phyloP scores from a whole-genome alignment of 23 tunicate species.

The Trididemnum nubilum region DNA sequence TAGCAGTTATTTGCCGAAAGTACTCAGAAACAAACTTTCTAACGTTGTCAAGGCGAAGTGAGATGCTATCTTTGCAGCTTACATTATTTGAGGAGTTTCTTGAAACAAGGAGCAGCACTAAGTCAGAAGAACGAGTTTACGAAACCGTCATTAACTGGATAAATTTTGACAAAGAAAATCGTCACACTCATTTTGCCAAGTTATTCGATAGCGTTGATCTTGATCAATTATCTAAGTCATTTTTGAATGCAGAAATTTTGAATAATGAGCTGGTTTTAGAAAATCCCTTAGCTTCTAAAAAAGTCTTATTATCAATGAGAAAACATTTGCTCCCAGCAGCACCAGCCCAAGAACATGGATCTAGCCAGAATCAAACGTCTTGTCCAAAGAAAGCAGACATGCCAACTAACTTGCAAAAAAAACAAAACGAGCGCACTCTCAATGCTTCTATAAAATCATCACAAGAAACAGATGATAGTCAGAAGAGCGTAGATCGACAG shows the following conservation, averaged over 20 bases:
- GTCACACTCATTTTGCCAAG: not conserved
- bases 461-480: too few relatives aligned
- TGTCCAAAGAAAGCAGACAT: too few relatives aligned
- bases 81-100: not conserved
- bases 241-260: not conserved
- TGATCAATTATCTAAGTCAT: not conserved
- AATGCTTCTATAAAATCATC: too few relatives aligned
- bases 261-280: not conserved
- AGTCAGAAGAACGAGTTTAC: not conserved
- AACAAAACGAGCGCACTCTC: too few relatives aligned
- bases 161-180: not conserved
- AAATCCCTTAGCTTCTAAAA: not conserved
- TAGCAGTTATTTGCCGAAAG: not conserved
- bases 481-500: too few relatives aligned
- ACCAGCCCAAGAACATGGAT: too few relatives aligned
- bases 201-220: not conserved
- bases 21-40: not conserved
- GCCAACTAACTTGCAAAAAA: not conserved
- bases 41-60: conserved; percentile 6
- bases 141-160: not conserved
- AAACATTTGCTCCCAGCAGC: not conserved
- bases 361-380: too few relatives aligned
- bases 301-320: not conserved
- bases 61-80: not conserved
- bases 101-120: not conserved